A percentile compares a stretch with the other conserved stretches of the same genome.
Evolutionary conservation across 2,888 invertebrate genomes (phyloP).

Genomic region (Oithona nana): DNA sequence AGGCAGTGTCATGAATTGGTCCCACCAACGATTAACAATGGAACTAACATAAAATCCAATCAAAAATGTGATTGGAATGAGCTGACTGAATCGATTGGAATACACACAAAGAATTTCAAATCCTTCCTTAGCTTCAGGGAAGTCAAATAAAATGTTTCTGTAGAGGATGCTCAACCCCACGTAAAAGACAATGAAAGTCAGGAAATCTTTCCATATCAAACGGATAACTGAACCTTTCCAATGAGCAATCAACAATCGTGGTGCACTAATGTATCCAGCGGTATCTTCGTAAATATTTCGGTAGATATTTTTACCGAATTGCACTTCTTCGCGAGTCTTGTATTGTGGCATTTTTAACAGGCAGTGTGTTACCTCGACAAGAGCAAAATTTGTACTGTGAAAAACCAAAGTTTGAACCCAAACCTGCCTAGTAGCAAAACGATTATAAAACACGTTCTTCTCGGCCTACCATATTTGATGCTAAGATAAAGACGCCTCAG

Average conservation of each 20-base stretch:
- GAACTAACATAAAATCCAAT: constrained; percentile 29
- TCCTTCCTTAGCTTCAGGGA: neutral
- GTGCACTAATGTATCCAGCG: neutral
- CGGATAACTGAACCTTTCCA: constrained; percentile 29
- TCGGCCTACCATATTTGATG: too few species aligned
- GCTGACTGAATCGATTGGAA: constrained; percentile 22
- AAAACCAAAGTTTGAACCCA: too few species aligned
- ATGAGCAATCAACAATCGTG: constrained; percentile 19
- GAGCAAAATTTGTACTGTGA: too few species aligned
- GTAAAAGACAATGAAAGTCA: constrained; percentile 25
- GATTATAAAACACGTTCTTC: too few species aligned
- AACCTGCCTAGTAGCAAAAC: too few species aligned
- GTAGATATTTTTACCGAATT: neutral
- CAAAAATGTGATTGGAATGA: constrained; percentile 28
- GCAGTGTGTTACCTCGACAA: too few species aligned
- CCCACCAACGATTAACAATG: constrained; percentile 28
- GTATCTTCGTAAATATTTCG: neutral
- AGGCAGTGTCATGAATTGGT: constrained; percentile 26
- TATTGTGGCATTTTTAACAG: too few species aligned
- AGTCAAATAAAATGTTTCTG: constrained; percentile 23
- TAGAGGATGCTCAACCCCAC: constrained; percentile 25
- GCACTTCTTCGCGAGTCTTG: too few species aligned
- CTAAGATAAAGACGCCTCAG: too few species aligned
- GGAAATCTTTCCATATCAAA: constrained; percentile 26
- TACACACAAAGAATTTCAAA: constrained; percentile 5